These are phyloP conservation scores for Pantherophis alleghaniensis DNA, from an alignment of 2,797 vertebrate species.

Conservation along the genomic window DNA sequence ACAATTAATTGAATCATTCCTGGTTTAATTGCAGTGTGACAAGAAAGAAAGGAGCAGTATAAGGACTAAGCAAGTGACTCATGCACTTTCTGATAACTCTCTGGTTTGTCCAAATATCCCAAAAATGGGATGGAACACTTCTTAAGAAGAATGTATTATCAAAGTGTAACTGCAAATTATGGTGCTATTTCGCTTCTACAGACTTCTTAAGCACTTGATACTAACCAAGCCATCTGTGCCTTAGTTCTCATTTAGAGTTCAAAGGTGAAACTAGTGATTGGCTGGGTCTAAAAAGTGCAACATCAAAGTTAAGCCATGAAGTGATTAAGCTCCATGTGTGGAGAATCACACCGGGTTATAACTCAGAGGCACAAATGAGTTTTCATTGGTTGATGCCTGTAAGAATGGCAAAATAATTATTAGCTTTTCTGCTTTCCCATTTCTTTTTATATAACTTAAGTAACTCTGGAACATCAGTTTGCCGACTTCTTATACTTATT, in stretches of 20 bases:
- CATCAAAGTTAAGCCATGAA: conserved; percentile 82
- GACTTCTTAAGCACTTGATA: conserved; percentile 85
- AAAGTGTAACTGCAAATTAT: neutral
- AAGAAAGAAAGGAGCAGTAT: neutral
- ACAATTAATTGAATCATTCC: neutral
- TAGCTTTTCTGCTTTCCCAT: neutral
- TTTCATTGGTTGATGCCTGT: neutral
- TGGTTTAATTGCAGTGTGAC: neutral
- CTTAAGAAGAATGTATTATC: neutral
- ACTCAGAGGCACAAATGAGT: conserved; percentile 85
- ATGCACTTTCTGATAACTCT: neutral
- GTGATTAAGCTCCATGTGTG: conserved; percentile 90
- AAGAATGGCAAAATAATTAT: neutral
- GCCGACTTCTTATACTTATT: neutral
- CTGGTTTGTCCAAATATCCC: neutral
- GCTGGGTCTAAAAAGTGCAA: conserved; percentile 89
- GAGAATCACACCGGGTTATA: conserved; percentile 91
- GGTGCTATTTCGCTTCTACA: neutral
- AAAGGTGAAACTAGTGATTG: conserved; percentile 76
- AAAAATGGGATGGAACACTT: neutral
- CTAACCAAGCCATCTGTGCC: conserved; percentile 81
- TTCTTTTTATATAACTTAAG: neutral
- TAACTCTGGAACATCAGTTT: neutral
- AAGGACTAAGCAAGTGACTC: neutral
- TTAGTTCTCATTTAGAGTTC: conserved; percentile 63